These are phyloP conservation scores for Drosophila azteca DNA, from an alignment of 1,140 invertebrate genomes.

Conservation along the genomic window DNA sequence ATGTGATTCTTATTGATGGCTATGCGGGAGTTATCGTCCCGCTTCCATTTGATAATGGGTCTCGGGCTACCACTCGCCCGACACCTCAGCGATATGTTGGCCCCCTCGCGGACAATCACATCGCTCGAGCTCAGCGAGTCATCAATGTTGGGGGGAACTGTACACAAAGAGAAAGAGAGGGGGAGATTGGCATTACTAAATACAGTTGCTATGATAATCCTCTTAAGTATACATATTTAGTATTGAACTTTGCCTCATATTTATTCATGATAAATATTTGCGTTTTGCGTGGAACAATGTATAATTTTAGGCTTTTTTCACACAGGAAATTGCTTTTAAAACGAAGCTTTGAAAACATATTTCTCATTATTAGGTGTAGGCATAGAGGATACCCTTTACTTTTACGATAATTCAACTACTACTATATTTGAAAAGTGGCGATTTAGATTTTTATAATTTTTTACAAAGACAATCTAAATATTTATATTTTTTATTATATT, in stretches of 20 bases:
- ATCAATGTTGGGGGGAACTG: constrained; percentile 96
- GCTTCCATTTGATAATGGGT: constrained; percentile 95
- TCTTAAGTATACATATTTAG: constrained; percentile 20
- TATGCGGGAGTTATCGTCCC: constrained; percentile 93
- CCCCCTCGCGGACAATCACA: constrained; percentile 95
- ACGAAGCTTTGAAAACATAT: constrained; percentile 20
- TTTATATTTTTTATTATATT: no score
- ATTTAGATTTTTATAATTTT: no score
- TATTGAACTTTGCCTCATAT: constrained; percentile 36
- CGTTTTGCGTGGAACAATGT: not conserved
- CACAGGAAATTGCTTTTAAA: constrained; percentile 54
- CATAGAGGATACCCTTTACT: constrained; percentile 2
- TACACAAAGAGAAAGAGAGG: constrained; percentile 61
- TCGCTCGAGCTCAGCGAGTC: constrained; percentile 95
- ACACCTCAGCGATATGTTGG: constrained; percentile 94
- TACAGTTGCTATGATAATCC: not conserved
- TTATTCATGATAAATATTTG: constrained; percentile 45
- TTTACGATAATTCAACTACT: no score
- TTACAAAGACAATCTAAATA: no score
- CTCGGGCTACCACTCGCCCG: constrained; percentile 94
- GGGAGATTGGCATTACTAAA: not conserved
- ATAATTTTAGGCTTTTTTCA: constrained; percentile 8
- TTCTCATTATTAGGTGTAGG: constrained; percentile 29
- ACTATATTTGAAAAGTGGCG: no score
- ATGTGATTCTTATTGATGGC: constrained; percentile 92